Evolutionary conservation across 1,140 invertebrate species (phyloP).

Genomic region (Acromyrmex heyeri): DNA sequence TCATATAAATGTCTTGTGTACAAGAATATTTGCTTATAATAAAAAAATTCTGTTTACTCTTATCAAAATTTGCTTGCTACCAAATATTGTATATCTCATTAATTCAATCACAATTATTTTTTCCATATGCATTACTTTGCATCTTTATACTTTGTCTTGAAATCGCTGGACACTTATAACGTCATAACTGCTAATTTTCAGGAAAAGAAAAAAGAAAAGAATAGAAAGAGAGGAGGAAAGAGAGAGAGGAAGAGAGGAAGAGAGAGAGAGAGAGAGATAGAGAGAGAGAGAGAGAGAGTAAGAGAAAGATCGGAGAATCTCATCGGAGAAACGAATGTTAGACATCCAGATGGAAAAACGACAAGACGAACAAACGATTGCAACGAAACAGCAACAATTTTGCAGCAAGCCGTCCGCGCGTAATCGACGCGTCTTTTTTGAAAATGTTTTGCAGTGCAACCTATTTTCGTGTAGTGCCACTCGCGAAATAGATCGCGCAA

Average conservation of each 20-base stretch:
- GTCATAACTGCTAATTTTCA: slow-evolving; percentile 1
- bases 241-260: slow-evolving; percentile 15
- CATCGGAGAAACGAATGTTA: slow-evolving; percentile 14
- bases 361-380: slow-evolving; percentile 8
- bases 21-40: no score
- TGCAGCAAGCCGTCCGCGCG: slow-evolving; percentile 5
- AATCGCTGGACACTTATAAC: neutral
- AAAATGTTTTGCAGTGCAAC: slow-evolving; percentile 36
- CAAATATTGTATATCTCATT: no score
- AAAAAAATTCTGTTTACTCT: no score
- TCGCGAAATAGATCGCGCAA: slow-evolving; percentile 65
- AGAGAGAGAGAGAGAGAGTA: slow-evolving; percentile 23
- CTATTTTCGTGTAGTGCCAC: slow-evolving; percentile 56
- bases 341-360: neutral
- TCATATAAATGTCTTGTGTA: no score
- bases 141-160: neutral
- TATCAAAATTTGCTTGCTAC: no score
- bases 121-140: neutral
- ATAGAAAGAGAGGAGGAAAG: slow-evolving; percentile 22
- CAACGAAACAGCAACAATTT: slow-evolving; percentile 24
- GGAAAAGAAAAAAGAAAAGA: slow-evolving; percentile 26
- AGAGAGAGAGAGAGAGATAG: slow-evolving; percentile 14
- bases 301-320: slow-evolving; percentile 20
- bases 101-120: no score
- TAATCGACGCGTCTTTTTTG: slow-evolving; percentile 54